These are phyloP conservation scores for Bolborhynchus lineola DNA, from an alignment of 2,113 vertebrate species.

Conservation along the genomic window DNA sequence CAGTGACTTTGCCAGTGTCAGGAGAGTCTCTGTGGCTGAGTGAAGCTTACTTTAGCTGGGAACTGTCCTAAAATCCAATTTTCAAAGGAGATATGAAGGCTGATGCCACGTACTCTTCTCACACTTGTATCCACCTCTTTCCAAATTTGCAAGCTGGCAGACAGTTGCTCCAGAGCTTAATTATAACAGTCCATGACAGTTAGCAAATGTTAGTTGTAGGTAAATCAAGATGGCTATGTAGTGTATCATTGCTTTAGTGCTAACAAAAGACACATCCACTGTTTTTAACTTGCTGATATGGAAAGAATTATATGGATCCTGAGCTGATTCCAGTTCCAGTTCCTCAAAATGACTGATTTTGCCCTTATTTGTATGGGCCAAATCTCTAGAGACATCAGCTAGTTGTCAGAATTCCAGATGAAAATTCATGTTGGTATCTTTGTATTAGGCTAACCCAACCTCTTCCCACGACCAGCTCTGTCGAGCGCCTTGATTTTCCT, in stretches of 20 bases:
- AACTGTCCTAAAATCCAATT: not conserved
- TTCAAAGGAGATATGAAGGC: not conserved
- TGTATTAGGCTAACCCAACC: not conserved
- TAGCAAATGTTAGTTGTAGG: not conserved
- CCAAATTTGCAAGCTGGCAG: not conserved
- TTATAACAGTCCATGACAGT: not conserved
- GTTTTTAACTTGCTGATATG: not conserved
- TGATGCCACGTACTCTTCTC: not conserved
- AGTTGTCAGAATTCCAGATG: not conserved
- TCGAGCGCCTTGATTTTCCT: not conserved
- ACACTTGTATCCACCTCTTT: not conserved
- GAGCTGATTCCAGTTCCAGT: not conserved
- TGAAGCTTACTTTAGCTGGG: not conserved
- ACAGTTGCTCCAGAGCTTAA: not conserved
- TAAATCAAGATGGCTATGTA: not conserved
- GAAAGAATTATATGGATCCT: not conserved
- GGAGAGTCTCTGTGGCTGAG: not conserved
- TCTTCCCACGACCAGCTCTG: not conserved
- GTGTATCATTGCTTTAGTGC: not conserved
- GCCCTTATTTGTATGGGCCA: not conserved
- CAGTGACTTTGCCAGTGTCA: accelerated
- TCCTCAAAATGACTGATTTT: not conserved
- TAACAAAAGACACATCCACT: not conserved
- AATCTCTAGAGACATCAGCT: not conserved
- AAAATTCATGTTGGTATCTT: not conserved